phyloP scores from a whole-genome alignment of 2,888 invertebrate genomes.

The Lithophane socia region DNA sequence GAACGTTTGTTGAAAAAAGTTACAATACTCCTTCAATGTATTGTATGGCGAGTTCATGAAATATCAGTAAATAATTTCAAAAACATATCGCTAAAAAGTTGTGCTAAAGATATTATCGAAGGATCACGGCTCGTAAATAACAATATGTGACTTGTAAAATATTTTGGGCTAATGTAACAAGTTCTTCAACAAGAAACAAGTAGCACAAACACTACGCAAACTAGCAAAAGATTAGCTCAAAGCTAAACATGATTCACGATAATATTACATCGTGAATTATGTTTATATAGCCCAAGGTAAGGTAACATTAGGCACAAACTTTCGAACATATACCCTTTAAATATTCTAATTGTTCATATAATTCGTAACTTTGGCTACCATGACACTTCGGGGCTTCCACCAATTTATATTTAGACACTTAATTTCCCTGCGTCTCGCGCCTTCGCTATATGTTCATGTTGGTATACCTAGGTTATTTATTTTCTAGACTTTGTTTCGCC shows the following conservation, averaged over 20 bases:
- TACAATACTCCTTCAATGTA: not conserved
- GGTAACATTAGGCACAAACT: constrained; percentile 33
- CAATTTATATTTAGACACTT: constrained; percentile 56
- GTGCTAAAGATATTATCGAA: not conserved
- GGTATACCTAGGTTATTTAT: constrained; percentile 9
- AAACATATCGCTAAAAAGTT: not conserved
- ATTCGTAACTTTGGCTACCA: constrained; percentile 62
- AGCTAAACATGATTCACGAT: constrained; percentile 9
- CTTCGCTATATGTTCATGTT: constrained; percentile 33
- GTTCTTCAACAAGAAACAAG: constrained; percentile 31
- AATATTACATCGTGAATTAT: not conserved
- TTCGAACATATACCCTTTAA: constrained; percentile 44
- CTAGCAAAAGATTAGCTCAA: constrained; percentile 29
- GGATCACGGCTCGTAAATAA: constrained; percentile 10
- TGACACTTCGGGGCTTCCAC: constrained; percentile 58
- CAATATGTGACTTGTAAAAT: constrained; percentile 19
- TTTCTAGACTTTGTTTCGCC: constrained; percentile 23
- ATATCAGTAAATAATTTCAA: not conserved
- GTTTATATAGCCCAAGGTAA: not conserved
- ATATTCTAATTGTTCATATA: constrained; percentile 67
- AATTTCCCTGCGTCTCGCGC: constrained; percentile 28
- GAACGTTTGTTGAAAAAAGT: not conserved
- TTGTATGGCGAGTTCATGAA: not conserved
- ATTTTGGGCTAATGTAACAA: constrained; percentile 26
- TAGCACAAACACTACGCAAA: constrained; percentile 10